Percentiles rank a stretch among this genome's conserved stretches.
Evolutionary conservation across 2,113 vertebrate species (phyloP).

Genomic region (Ascaphus truei): DNA sequence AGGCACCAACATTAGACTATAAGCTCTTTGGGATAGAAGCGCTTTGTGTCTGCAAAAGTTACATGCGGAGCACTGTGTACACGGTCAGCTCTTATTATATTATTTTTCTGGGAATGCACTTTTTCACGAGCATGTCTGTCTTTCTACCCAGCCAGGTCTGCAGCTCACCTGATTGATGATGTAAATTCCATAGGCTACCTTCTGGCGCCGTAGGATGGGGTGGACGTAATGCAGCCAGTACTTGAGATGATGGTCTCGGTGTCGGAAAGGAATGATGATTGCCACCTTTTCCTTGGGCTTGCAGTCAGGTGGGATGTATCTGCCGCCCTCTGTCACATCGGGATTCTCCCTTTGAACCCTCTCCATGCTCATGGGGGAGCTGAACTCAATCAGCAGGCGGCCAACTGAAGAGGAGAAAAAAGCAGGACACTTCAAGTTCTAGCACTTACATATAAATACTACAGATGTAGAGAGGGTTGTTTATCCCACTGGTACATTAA

Average conservation of each 20-base stretch:
- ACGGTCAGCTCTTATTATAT: no score
- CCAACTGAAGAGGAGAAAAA: conserved; percentile 73
- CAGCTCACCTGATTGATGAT: conserved; percentile 90
- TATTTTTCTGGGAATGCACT: no score
- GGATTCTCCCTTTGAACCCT: conserved; percentile 95
- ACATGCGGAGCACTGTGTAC: no score
- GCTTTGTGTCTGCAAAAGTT: no score
- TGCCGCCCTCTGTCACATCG: conserved; percentile 86
- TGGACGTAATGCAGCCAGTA: conserved; percentile 98
- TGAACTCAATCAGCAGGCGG: conserved; percentile 94
- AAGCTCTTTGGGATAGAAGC: no score
- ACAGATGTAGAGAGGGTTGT: no score
- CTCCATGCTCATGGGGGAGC: conserved; percentile 94
- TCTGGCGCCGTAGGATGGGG: conserved; percentile 92
- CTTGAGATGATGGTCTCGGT: conserved; percentile 93
- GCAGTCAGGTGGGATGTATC: conserved; percentile 85
- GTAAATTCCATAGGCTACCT: conserved; percentile 91
- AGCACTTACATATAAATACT: no score
- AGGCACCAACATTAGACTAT: no score
- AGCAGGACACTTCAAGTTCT: background rate
- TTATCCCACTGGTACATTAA: no score
- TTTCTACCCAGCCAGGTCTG: background rate
- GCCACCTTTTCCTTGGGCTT: conserved; percentile 88
- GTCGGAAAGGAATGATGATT: conserved; percentile 95
- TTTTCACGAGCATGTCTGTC: no score